A percentile compares a stretch with the other conserved stretches of the same genome.
These are phyloP conservation scores for Ophioderma brevispina DNA, from an alignment of 35 echinoderm and acorn worm genomes.

Conservation along the genomic window DNA sequence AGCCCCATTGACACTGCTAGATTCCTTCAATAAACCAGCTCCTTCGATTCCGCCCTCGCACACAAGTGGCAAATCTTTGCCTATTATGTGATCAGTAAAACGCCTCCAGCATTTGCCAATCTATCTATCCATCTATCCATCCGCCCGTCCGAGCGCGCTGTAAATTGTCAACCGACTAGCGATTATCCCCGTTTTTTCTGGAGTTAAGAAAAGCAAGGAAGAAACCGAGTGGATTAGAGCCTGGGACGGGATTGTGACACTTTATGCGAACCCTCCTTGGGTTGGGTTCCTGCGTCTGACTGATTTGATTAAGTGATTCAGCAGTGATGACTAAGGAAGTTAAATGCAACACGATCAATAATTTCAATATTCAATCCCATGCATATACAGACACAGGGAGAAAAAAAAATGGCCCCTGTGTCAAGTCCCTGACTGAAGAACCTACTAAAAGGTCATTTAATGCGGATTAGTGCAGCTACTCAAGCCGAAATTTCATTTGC, in stretches of 20 bases:
- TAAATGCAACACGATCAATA: neutral
- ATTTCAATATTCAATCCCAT: neutral
- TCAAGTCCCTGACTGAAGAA: neutral
- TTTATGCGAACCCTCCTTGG: neutral
- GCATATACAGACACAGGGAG: neutral
- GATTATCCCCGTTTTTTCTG: too few species aligned
- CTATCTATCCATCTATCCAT: neutral
- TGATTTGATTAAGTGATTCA: constrained; percentile 14
- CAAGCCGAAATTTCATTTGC: too few species aligned
- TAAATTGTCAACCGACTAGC: too few species aligned
- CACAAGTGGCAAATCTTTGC: too few species aligned
- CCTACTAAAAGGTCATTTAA: neutral
- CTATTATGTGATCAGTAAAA: neutral
- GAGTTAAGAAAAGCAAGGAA: too few species aligned
- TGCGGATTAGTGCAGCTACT: neutral
- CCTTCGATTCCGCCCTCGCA: too few species aligned
- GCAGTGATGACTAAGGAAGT: neutral
- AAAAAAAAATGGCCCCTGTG: neutral
- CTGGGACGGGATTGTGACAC: neutral
- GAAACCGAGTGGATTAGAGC: too few species aligned
- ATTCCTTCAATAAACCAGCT: too few species aligned
- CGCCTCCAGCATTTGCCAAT: neutral
- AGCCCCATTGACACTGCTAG: too few species aligned
- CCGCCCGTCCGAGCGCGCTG: too few species aligned
- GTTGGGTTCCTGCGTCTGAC: neutral